phyloP scores from a whole-genome alignment of 1,140 invertebrate genomes.

The Brachionus calyciflorus region DNA sequence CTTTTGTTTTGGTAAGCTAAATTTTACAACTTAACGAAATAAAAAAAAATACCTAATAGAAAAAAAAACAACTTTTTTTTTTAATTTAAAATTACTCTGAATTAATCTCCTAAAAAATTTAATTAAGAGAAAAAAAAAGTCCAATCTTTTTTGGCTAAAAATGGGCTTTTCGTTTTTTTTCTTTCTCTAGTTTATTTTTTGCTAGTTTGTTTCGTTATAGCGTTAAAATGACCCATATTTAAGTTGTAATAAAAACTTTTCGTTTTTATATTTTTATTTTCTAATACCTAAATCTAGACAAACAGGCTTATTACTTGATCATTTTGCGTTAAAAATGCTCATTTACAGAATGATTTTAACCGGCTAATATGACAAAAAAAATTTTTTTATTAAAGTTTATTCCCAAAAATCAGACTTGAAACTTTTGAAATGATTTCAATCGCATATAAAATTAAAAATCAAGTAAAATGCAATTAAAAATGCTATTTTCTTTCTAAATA shows the following conservation, averaged over 20 bases:
- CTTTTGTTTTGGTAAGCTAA: conserved; percentile 3
- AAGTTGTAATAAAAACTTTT: conserved; percentile 43
- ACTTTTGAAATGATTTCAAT: too few relatives aligned
- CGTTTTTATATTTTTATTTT: not conserved
- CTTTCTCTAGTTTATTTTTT: not conserved
- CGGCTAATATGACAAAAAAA: conserved; percentile 3
- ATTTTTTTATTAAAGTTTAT: too few relatives aligned
- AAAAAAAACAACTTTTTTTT: too few relatives aligned
- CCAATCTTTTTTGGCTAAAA: conserved; percentile 28
- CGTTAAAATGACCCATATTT: conserved; percentile 35
- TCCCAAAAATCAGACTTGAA: too few relatives aligned
- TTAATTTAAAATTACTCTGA: conserved; percentile 20
- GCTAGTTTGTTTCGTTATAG: not conserved
- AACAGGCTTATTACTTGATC: conserved; percentile 31
- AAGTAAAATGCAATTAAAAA: too few relatives aligned
- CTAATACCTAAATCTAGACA: conserved; percentile 40
- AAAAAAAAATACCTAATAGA: conserved; percentile 17
- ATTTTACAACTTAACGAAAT: conserved; percentile 5
- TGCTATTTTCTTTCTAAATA: too few relatives aligned
- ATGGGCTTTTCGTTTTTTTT: conserved; percentile 32
- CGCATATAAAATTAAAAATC: too few relatives aligned
- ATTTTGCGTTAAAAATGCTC: conserved; percentile 10
- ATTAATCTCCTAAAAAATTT: conserved; percentile 33
- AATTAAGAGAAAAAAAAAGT: conserved; percentile 16
- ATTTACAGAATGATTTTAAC: too few relatives aligned